Evolutionary conservation across 2,797 vertebrate species (phyloP).

Genomic region (Miichthys miiuy): DNA sequence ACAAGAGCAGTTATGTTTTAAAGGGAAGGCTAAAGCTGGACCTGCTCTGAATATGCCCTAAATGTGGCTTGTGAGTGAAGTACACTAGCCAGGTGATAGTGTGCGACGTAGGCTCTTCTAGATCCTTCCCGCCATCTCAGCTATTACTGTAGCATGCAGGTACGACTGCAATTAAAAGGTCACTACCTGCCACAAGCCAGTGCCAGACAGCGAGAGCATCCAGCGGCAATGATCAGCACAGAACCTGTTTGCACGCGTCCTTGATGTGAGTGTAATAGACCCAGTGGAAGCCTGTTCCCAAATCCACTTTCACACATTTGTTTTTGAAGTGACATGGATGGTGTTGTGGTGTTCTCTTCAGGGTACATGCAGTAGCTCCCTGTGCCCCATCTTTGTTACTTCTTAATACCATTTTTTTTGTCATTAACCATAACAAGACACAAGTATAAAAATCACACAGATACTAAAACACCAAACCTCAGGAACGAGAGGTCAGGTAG

Average conservation of each 20-base stretch:
- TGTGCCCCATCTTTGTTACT: conserved; percentile 27
- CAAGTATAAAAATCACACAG: conserved; percentile 32
- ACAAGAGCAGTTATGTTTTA: conserved; percentile 59
- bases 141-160: conserved; percentile 78
- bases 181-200: conserved; percentile 65
- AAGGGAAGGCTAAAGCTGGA: conserved; percentile 30
- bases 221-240: conserved; percentile 60
- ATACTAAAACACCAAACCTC: conserved; percentile 60
- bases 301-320: conserved; percentile 57
- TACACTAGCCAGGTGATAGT: conserved; percentile 43
- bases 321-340: conserved; percentile 53
- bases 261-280: conserved; percentile 63
- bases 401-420: conserved; percentile 43
- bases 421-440: conserved; percentile 30
- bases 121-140: conserved; percentile 58
- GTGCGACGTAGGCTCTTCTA: conserved; percentile 45
- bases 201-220: conserved; percentile 63
- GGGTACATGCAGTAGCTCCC: conserved; percentile 49
- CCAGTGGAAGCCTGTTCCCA: conserved; percentile 54
- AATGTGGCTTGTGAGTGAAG: conserved; percentile 35
- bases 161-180: conserved; percentile 47
- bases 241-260: conserved; percentile 72
- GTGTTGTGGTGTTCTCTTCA: conserved; percentile 45
- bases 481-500: conserved; percentile 66
- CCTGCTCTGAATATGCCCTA: conserved; percentile 29